Evolutionary conservation across 2,113 vertebrate genomes (phyloP), one percentile per base, ranked within the genome.

Genomic region (Myotis yumanensis): DNA sequence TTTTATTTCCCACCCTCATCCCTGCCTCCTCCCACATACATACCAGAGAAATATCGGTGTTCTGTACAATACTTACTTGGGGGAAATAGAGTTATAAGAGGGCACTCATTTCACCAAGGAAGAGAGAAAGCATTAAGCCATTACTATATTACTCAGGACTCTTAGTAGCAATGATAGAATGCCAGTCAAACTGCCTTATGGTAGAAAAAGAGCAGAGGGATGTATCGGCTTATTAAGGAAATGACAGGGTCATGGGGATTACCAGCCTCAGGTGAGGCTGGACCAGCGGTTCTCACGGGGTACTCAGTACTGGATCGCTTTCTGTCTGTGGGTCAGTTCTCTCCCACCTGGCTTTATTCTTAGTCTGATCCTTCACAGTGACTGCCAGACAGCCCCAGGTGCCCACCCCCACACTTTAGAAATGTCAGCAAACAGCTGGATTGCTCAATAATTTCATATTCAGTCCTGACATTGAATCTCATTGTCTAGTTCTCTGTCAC

Each of bases 381-480:
- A 15, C 46, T 92, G 17, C 35, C 46, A 32, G 20, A 11, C 57
- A 82, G 52, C 14, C n/a, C 16, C 2, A 1, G 62, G 28, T 23
- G 20, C 35, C 20, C 10, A 54, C 12, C n/a, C 15, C n/a, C 30
- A 22, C 6, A 15, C 11, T 12, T 82, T 35, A 91, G 51, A 66
- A 86, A n/a, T 17, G 40, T n/a, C 59, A 62, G 40, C 17, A 37
- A 57, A 84, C 3, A 57, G 16, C 35, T 73, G 75, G 40, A 52
- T 20, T 46, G 22, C 12, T 57, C n/a, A 48, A 23, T 11, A 71
- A 2, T 84, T 84, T 35, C 37, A 91, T 75, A 46, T 46, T 18
- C 68, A 91, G 87, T 80, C 84, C 75, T 84, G 43, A 84, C 94
- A 80, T 35, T 10, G 23, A 89, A 89, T 59, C 37, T 76, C 54